Evolutionary conservation across 1,140 invertebrate species (phyloP).

Genomic region (Cecropterus lyciades): DNA sequence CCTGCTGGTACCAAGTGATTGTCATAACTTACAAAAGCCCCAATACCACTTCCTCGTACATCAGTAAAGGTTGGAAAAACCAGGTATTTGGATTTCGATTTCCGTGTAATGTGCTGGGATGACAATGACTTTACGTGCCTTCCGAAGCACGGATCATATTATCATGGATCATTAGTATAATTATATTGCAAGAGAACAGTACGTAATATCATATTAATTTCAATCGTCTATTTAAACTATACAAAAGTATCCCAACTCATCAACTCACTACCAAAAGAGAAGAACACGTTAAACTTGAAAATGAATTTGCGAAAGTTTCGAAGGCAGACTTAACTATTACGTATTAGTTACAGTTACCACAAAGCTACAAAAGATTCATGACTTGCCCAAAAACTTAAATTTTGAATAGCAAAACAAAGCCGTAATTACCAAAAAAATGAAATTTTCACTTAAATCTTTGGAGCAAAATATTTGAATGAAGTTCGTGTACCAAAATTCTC

Average conservation of each 20-base stretch:
- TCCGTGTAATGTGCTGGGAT: too few relatives aligned
- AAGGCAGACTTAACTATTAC: too few relatives aligned
- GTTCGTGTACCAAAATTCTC: conserved; percentile 47
- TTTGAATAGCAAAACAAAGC: conserved; percentile 36
- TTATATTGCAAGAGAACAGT: background rate
- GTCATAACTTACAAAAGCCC: too few relatives aligned
- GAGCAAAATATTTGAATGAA: conserved; percentile 69
- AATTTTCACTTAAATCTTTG: conserved; percentile 47
- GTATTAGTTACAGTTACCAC: conserved; percentile 14
- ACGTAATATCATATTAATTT: conserved; percentile 12
- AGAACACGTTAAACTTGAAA: background rate
- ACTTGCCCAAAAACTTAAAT: conserved; percentile 10
- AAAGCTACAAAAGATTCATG: conserved; percentile 20
- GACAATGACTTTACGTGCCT: too few relatives aligned
- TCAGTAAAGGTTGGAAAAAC: too few relatives aligned
- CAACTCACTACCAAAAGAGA: conserved; percentile 7
- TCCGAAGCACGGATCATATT: too few relatives aligned
- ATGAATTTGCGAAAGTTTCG: conserved; percentile 13
- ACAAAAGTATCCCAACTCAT: conserved; percentile 11
- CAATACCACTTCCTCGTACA: too few relatives aligned
- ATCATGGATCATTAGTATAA: too few relatives aligned
- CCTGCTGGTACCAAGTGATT: too few relatives aligned
- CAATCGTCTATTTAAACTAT: too few relatives aligned
- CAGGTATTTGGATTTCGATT: too few relatives aligned
- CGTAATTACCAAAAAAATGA: conserved; percentile 37